Evolutionary conservation across 2,888 invertebrate species (phyloP).

Genomic region (Pandemis heparana): DNA sequence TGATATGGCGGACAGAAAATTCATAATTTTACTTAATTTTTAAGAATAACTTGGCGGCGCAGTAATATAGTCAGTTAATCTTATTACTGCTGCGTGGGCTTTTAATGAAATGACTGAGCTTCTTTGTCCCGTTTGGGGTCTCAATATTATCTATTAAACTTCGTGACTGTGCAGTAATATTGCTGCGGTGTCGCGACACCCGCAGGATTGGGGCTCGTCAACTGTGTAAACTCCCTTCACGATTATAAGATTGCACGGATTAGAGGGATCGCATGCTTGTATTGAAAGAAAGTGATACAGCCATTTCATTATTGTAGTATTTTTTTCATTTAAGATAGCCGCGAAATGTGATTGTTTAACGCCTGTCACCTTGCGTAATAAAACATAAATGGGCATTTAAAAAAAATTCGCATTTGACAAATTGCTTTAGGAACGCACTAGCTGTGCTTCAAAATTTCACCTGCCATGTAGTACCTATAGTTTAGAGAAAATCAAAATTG

Average conservation of each 20-base stretch:
- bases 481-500: too few relatives aligned
- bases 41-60: conserved; percentile 23
- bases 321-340: neutral
- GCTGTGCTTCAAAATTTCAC: too few relatives aligned
- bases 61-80: conserved; percentile 36
- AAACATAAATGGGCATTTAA: too few relatives aligned
- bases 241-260: conserved; percentile 29
- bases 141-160: conserved; percentile 57
- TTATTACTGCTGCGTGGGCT: conserved; percentile 37
- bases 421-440: too few relatives aligned
- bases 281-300: neutral
- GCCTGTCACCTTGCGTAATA: too few relatives aligned
- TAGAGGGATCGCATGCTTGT: conserved; percentile 17
- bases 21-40: conserved; percentile 39
- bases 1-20: conserved; percentile 31
- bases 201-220: conserved; percentile 15
- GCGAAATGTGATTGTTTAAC: too few relatives aligned
- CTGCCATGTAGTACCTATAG: too few relatives aligned
- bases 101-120: conserved; percentile 53
- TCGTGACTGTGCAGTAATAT: conserved; percentile 54
- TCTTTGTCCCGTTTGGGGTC: conserved; percentile 46
- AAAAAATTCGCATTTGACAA: too few relatives aligned
- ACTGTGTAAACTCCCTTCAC: conserved; percentile 25
- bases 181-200: conserved; percentile 1
- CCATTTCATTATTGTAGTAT: neutral